Evolutionary conservation across 1,140 invertebrate species (phyloP).

Genomic region (Dreissena rostriformis): DNA sequence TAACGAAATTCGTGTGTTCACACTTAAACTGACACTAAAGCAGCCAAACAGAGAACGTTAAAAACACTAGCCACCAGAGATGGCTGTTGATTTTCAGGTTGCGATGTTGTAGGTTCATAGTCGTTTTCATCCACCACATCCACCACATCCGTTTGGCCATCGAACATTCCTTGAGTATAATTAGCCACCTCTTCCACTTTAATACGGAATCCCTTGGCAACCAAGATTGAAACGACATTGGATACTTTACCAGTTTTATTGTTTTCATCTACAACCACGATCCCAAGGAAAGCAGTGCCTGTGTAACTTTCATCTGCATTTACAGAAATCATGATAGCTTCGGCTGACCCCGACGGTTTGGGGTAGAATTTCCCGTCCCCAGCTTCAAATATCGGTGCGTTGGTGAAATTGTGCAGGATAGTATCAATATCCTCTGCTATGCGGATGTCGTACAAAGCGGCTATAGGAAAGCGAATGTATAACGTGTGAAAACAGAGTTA

Average conservation of each 20-base stretch:
- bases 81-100: too few relatives aligned
- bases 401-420: not conserved
- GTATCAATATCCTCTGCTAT: not conserved
- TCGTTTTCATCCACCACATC: too few relatives aligned
- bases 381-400: not conserved
- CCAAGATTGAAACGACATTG: slow-evolving; percentile 5
- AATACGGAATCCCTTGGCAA: slow-evolving; percentile 10
- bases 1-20: too few relatives aligned
- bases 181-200: not conserved
- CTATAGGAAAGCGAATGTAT: not conserved
- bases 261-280: not conserved
- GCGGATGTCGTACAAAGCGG: not conserved
- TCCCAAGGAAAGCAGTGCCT: not conserved
- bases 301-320: slow-evolving; percentile 1
- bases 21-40: too few relatives aligned
- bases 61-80: too few relatives aligned
- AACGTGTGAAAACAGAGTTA: too few relatives aligned
- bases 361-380: not conserved
- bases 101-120: too few relatives aligned
- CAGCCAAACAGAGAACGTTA: too few relatives aligned
- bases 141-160: too few relatives aligned
- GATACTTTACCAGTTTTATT: slow-evolving; percentile 5
- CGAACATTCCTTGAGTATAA: not conserved
- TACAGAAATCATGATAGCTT: slow-evolving; percentile 9
- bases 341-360: not conserved